Evolutionary conservation across 2,888 invertebrate species (phyloP).

Genomic region (Eurois occulta): DNA sequence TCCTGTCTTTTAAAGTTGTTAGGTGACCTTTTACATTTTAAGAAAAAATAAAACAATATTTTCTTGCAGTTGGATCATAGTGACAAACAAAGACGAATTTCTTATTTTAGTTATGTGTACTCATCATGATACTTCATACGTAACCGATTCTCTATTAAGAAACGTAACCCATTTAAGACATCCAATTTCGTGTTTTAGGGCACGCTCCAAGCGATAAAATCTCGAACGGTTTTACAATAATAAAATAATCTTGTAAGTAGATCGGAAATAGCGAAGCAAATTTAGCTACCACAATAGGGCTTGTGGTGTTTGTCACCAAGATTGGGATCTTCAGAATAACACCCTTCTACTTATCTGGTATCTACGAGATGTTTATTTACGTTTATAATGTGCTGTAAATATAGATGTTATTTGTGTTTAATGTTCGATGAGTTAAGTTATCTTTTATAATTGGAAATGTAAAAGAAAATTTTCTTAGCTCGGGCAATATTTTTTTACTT

Average conservation of each 20-base stretch:
- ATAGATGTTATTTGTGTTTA: slow-evolving; percentile 29
- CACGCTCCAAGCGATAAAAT: slow-evolving; percentile 71
- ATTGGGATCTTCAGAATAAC: slow-evolving; percentile 85
- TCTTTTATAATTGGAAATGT: not conserved
- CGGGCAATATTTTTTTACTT: not conserved
- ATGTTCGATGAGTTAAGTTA: not conserved
- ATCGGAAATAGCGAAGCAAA: slow-evolving; percentile 89
- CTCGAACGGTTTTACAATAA: slow-evolving; percentile 82
- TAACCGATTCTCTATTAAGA: slow-evolving; percentile 10
- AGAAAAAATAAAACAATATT: not conserved
- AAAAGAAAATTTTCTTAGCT: not conserved
- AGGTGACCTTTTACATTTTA: not conserved
- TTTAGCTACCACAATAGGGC: slow-evolving; percentile 88
- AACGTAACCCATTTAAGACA: slow-evolving; percentile 56
- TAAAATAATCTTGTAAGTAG: slow-evolving; percentile 86
- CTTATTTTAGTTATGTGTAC: not conserved
- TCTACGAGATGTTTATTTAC: slow-evolving; percentile 80
- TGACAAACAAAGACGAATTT: not conserved
- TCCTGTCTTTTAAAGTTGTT: not conserved
- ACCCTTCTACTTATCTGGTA: slow-evolving; percentile 83
- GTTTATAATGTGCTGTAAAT: slow-evolving; percentile 68
- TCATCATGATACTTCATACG: not conserved
- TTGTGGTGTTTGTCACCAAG: slow-evolving; percentile 86
- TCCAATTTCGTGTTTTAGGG: slow-evolving; percentile 61
- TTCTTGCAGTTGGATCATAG: not conserved